Evolutionary conservation across 1,140 invertebrate species (phyloP).

Genomic region (Drosophila murphyi): DNA sequence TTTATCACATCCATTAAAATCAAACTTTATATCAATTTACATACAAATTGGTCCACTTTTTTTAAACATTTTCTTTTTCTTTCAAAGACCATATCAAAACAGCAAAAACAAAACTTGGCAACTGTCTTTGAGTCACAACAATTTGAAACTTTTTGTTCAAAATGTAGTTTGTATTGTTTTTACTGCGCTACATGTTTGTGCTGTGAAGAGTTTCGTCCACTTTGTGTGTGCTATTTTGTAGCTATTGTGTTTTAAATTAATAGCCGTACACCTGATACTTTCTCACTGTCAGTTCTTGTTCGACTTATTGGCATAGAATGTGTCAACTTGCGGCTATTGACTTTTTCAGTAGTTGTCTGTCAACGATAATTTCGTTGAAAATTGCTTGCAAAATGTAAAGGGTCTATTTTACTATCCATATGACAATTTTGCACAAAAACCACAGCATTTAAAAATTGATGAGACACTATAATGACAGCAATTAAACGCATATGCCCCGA

Average conservation of each 20-base stretch:
- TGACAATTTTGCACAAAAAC: slow-evolving; percentile 10
- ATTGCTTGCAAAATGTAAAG: slow-evolving; percentile 33
- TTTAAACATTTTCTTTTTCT: background rate
- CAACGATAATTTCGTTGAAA: slow-evolving; percentile 38
- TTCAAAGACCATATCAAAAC: background rate
- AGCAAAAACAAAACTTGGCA: background rate
- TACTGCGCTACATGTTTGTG: slow-evolving; percentile 10
- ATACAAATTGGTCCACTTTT: slow-evolving; percentile 26
- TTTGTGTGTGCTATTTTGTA: slow-evolving; percentile 10
- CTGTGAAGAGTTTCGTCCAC: slow-evolving; percentile 10
- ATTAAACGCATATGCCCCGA: slow-evolving; percentile 65
- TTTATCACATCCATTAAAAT: slow-evolving; percentile 19
- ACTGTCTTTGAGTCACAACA: slow-evolving; percentile 5
- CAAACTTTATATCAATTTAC: slow-evolving; percentile 17
- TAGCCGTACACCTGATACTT: slow-evolving; percentile 34
- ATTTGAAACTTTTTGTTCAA: slow-evolving; percentile 36
- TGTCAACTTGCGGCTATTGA: slow-evolving; percentile 13
- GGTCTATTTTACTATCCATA: slow-evolving; percentile 21
- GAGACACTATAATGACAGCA: slow-evolving; percentile 69
- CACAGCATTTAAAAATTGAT: slow-evolving; percentile 65
- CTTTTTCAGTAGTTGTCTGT: slow-evolving; percentile 7
- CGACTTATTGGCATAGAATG: slow-evolving; percentile 14
- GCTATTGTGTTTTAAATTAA: slow-evolving; percentile 35
- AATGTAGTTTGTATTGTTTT: slow-evolving; percentile 15
- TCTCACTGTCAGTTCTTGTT: slow-evolving; percentile 3